A percentile compares a stretch with the other conserved stretches of the same genome.
Conservation (phyloP, 2,113 vertebrate genomes). For the Brachypteracias leptosomus region DNA sequence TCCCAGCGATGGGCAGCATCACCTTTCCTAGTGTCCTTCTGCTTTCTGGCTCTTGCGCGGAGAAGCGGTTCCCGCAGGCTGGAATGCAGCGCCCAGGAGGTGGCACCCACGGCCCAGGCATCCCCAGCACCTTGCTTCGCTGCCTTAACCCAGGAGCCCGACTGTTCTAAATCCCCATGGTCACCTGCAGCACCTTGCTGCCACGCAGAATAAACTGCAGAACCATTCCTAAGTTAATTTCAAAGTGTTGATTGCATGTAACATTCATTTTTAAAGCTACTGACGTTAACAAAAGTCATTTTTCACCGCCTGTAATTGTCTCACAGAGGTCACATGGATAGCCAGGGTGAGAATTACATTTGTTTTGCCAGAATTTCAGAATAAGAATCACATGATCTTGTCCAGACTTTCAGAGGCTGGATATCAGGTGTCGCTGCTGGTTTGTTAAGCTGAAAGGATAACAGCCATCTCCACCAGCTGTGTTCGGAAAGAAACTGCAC, state of each 20-base stretch:
- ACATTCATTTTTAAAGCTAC: neutral
- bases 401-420: neutral
- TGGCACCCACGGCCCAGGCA: conserved; percentile 21
- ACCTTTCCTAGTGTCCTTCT: neutral
- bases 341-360: neutral
- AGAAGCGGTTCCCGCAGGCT: fast-evolving
- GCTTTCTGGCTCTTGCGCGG: neutral
- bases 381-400: neutral
- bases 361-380: neutral
- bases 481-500: neutral
- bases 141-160: fast-evolving
- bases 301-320: neutral
- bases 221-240: neutral
- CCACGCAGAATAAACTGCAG: neutral
- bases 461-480: neutral
- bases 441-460: neutral
- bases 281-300: neutral
- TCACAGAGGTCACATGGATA: neutral
- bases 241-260: neutral
- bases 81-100: neutral
- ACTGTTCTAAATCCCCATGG: neutral
- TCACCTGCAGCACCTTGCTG: neutral
- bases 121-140: neutral
- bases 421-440: neutral
- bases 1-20: neutral